Evolutionary conservation across 2,888 invertebrate genomes (phyloP), one percentile per base, ranked within the genome.

Genomic region (Nomada ferruginata): DNA sequence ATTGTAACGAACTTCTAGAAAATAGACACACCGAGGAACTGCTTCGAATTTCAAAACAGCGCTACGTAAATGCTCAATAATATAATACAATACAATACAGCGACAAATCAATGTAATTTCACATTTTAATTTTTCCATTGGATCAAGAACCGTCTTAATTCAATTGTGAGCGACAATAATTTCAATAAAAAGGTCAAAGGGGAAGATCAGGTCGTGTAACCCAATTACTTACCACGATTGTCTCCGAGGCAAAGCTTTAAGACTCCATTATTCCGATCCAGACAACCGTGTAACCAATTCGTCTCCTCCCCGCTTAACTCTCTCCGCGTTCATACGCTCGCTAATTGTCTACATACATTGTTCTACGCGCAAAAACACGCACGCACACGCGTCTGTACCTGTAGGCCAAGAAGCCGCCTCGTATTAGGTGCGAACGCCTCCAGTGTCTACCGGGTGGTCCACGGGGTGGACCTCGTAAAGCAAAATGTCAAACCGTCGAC

Each of bases 361-460:
- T 52, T 82, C 23, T 44, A 74, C 70, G 63, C 29, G 76, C 52
- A 61, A 70, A 71, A 72, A 36, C 60, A 53, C 55, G 52, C 70
- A 55, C 29, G 66, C 60, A 65, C 55, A 60, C 57, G 20, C 36
- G 73, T 52, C 4, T 23, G 26, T 65, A 69, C n/a, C 65, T 63
- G 63, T 53, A 64, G 60, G 20, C 53, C 26, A 59, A 65, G 60
- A 73, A 81, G 72, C 69, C 44, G 68, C 36, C 20, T 60, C 59
- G 61, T 77, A 80, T 83, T 85, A 85, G 78, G 73, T 29, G 65
- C 47, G 29, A 76, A 73, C 76, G 85, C 83, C 85, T 78, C 64
- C 80, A 78, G 85, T 85, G 72, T 85, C 81, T 83, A 83, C 80
- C 85, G 79, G 85, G 85, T 85, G 85, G 83, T 85, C 85, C 76